phyloP scores from a whole-genome alignment of 2,888 invertebrate species.

The Zhuqinia jingwanae region DNA sequence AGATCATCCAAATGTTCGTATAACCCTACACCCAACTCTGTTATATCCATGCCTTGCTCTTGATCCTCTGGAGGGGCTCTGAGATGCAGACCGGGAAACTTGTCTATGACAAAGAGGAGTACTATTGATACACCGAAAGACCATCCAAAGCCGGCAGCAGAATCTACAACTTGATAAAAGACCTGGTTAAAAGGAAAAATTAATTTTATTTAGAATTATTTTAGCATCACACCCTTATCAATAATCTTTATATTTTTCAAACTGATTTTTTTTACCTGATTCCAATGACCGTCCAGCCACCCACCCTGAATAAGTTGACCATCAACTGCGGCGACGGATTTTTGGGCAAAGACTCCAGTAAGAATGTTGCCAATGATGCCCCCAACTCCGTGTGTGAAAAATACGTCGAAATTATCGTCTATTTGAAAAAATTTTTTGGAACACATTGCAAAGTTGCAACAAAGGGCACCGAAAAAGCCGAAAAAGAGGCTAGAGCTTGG shows the following conservation, averaged over 20 bases:
- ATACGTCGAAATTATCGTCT: slow-evolving; percentile 78
- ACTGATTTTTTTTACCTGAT: not conserved
- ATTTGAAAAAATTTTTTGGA: slow-evolving; percentile 67
- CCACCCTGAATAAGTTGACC: slow-evolving; percentile 71
- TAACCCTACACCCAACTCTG: slow-evolving; percentile 70
- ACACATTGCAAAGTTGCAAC: slow-evolving; percentile 74
- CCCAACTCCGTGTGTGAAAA: slow-evolving; percentile 76
- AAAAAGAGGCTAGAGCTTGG: slow-evolving; percentile 72
- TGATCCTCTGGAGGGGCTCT: slow-evolving; percentile 66
- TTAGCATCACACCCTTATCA: too few relatives aligned
- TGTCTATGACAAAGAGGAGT: slow-evolving; percentile 73
- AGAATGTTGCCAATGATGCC: slow-evolving; percentile 74
- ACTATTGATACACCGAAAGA: slow-evolving; percentile 69
- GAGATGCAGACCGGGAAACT: slow-evolving; percentile 75
- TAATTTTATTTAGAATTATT: too few relatives aligned
- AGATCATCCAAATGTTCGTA: slow-evolving; percentile 73
- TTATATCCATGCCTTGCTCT: slow-evolving; percentile 68
- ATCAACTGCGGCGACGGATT: slow-evolving; percentile 73
- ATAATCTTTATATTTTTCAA: too few relatives aligned
- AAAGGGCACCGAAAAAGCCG: slow-evolving; percentile 74
- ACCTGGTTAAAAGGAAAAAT: too few relatives aligned
- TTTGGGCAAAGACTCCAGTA: slow-evolving; percentile 77
- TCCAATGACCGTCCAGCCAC: slow-evolving; percentile 76
- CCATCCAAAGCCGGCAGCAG: slow-evolving; percentile 74
- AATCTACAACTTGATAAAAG: slow-evolving; percentile 64